Base-by-base conservation (phyloP, 2,888 invertebrate species). In the Panopea generosa region DNA sequence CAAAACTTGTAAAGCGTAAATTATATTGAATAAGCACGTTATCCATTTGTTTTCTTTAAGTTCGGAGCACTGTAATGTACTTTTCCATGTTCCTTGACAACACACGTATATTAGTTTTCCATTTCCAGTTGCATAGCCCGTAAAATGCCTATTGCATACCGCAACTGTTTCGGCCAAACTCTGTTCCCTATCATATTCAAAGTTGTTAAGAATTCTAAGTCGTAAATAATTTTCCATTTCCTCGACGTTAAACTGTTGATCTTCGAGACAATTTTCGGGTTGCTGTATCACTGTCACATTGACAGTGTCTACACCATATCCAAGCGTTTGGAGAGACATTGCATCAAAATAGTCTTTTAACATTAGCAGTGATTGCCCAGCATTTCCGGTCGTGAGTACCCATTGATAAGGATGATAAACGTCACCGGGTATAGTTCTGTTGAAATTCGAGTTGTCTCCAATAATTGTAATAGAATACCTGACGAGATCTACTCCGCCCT, bases 271-370 rank as follows among this genome's bases (percentile, higher is more conserved):
- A 20, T 78, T 27, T 4, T 6, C 26, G 0, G 78, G 78, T 0
- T 45, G 27, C 24, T 78, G 78, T 14, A 38, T 29, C 14, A 78
- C 55, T 29, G 52, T 26, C 2, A 78, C 47, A 11, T 27, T 11
- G 7, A 73, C 11, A 3, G n/a, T 62, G 16, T 61, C 47, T 3
- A 70, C 67, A 16, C 78, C 74, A 9, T 62, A 59, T 7, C 69
- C 67, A 18, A 78, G 66, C 3, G 78, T 74, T 9, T 45, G 20
- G 2, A 78, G 43, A 14, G 78, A 78, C 78, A 78, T 78, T 16
- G 60, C 62, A 20, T 73, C 62, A 24, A 70, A 78, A 47, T 66
- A 62, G n/a, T 74, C 73, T 18, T 74, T 61, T 0, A 78, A 43
- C 50, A 66, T 45, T 4, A 78, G 59, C 60, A 78, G 43, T 3